Base-by-base conservation (phyloP, 2,113 vertebrate species). In the Butastur rufipennis region DNA sequence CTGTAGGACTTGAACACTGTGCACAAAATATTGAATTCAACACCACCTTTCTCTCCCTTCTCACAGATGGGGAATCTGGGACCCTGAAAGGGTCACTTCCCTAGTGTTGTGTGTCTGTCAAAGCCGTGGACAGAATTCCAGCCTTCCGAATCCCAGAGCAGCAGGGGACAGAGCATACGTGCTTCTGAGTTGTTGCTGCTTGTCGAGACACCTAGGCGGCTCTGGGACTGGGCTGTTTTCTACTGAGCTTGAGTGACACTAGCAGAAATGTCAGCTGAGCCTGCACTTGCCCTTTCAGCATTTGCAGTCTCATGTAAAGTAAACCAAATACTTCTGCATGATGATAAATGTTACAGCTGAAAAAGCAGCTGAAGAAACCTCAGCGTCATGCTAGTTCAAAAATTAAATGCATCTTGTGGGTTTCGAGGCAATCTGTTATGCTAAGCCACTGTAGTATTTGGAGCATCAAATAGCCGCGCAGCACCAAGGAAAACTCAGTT, bases 221-320 rank as follows among this genome's bases (percentile, higher is more conserved):
- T 38, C 47, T 29, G 77, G 72, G 68, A 25, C 15, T 2, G 61
- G 56, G 2, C 81, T 71, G 61, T 23, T 74, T 61, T 32, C 66
- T 72, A 3, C 74, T 45, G 32, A 50, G 50, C 92, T 94, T 52
- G 94, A 95, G 63, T 95, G 90, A 85, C 93, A 68, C 79, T n/a
- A 29, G 67, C 96, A 94, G 90, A 90, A 95, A 88, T 86, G 94
- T 96, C 88, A 96, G 90, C 88, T 88, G 90, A 96, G 92, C 88
- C 72, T 47, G 63, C 67, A 17, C 90, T 96, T 93, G 96, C 86
- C 96, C 92, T 97, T 97, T 92, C 86, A 83, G 78, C 50, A 20
- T 93, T 94, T 89, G 88, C 89, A 93, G 86, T 29, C 91, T 91
- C 81, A 31, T 55, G 84, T 72, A 91, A 86, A 92, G 90, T 81